Base-by-base conservation (phyloP, 2,113 vertebrate genomes). In the Thinocorus orbignyianus region DNA sequence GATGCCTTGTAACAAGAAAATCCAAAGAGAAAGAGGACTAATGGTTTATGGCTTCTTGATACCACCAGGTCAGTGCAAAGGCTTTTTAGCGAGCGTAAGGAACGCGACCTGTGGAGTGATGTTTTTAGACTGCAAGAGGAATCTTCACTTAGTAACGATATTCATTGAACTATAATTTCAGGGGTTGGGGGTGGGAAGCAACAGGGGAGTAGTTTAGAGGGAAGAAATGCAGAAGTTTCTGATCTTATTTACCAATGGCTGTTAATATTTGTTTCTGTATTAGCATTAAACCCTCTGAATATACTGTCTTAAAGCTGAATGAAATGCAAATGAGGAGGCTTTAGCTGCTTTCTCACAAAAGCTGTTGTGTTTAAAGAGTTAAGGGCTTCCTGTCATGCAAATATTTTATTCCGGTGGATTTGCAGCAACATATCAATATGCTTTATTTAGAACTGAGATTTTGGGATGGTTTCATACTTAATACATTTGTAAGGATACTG, bases 391-490 rank as follows among this genome's bases (percentile, higher is more conserved):
- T 93, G 86, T 90, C 42, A 30, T 66, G 37, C 24, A 76, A 42
- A 51, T 58, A 35, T 85, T 92, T 92, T 76, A n/a, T 76, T 69
- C 68, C n/a, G 54, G 88, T 94, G 54, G 86, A 65, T 95, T 92
- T 82, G 60, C 70, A 76, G 48, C 90, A 93, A 54, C 16, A 24
- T 92, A 81, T 69, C 76, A 69, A 72, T 96, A 93, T 41, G 31
- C 68, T 97, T 89, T 48, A 55, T 97, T 93, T 86, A 65, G 82
- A 77, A 92, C 6, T 79, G 69, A 96, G 62, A 93, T 88, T 88
- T 92, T 54, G 78, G 4, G 78, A 22, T 86, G 54, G 35, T 93
- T 76, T 89, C 82, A 33, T 70, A 70, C 42, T 85, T 95, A 11
- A 20, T 90, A 20, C 61, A 46, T 92, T 86, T 97, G 42, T 72